Conservation (phyloP, 2,888 invertebrate species). For the Apamea monoglypha region DNA sequence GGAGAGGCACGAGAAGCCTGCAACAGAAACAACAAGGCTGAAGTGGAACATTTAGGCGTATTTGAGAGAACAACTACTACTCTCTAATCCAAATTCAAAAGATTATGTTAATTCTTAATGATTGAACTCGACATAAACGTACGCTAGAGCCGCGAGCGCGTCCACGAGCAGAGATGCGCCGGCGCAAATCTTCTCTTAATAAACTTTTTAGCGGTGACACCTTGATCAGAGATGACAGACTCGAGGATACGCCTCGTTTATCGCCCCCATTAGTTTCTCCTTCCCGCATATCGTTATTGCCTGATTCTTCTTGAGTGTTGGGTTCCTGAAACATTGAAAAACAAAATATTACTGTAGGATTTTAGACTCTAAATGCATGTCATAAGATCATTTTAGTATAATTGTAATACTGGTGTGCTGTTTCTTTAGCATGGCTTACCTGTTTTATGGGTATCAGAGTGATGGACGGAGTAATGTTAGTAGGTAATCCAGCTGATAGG, state of each 20-base stretch:
- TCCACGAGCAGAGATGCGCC: constrained; percentile 94
- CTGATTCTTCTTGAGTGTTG: constrained; percentile 78
- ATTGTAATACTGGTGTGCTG: too few relatives aligned
- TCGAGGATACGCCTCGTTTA: constrained; percentile 91
- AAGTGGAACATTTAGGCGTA: constrained; percentile 16
- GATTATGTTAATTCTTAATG: constrained; percentile 28
- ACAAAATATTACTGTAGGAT: constrained; percentile 4
- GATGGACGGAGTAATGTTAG: constrained; percentile 95
- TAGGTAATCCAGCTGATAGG: constrained; percentile 89
- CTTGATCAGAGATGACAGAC: constrained; percentile 94
- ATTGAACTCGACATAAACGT: constrained; percentile 73
- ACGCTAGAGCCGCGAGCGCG: constrained; percentile 89
- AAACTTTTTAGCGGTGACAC: constrained; percentile 96
- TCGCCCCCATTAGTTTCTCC: constrained; percentile 83
- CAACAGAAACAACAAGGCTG: constrained; percentile 48
- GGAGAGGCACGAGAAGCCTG: constrained; percentile 87
- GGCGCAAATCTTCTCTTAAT: constrained; percentile 95
- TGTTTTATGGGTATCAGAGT: constrained; percentile 96
- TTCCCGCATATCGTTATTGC: constrained; percentile 77
- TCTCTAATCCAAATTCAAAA: constrained; percentile 44
- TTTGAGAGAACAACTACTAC: constrained; percentile 42
- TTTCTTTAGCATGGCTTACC: constrained; percentile 78
- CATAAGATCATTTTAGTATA: neutral
- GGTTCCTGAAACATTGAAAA: constrained; percentile 77
- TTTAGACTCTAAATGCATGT: neutral